Evolutionary conservation across 1,140 invertebrate genomes (phyloP).

Genomic region (Saccostrea cuccullata): DNA sequence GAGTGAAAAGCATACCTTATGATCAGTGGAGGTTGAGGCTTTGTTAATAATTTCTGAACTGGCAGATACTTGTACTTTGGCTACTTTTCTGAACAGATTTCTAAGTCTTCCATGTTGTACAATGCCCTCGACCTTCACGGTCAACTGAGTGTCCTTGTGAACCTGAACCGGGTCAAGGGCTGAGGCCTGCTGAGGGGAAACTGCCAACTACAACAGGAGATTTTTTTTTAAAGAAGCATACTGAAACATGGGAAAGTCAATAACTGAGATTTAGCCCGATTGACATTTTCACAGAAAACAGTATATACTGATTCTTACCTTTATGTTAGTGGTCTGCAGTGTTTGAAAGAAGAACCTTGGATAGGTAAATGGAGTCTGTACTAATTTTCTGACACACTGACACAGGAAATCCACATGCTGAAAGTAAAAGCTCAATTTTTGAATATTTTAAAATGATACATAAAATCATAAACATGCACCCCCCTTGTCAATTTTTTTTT

Average conservation of each 20-base stretch:
- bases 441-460: no score
- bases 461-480: no score
- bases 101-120: constrained; percentile 83
- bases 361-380: constrained; percentile 84
- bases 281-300: no score
- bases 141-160: constrained; percentile 87
- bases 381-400: constrained; percentile 84
- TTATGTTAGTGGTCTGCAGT: constrained; percentile 88
- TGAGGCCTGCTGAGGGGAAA: constrained; percentile 89
- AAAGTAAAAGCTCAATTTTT: constrained; percentile 54
- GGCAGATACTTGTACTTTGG: constrained; percentile 85
- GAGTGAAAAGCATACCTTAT: constrained; percentile 49
- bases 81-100: constrained; percentile 85
- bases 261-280: no score
- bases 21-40: constrained; percentile 37
- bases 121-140: constrained; percentile 92
- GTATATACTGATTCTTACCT: constrained; percentile 70
- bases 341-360: constrained; percentile 94
- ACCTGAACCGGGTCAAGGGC: constrained; percentile 88
- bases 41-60: constrained; percentile 81
- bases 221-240: no score
- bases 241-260: no score
- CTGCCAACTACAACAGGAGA: constrained; percentile 83
- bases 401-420: constrained; percentile 86
- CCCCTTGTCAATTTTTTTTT: no score